phyloP scores from a whole-genome alignment of 2,888 invertebrate genomes.

The Hedya salicella region DNA sequence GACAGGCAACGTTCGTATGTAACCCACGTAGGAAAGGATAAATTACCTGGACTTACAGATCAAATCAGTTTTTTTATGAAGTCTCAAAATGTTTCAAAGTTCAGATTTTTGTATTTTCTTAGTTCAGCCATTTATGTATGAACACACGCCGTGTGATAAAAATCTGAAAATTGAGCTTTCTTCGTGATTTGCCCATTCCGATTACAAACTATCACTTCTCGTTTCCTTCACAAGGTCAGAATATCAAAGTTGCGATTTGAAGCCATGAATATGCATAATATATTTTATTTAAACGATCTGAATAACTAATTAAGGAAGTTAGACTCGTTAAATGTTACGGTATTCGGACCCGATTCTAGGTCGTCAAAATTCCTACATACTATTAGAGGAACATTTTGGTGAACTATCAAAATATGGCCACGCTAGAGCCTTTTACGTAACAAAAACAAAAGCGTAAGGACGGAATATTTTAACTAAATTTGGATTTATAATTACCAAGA shows the following conservation, averaged over 20 bases:
- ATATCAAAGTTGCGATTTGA: constrained; percentile 25
- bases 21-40: no score
- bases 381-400: constrained; percentile 27
- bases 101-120: no score
- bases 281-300: constrained; percentile 33
- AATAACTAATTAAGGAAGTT: constrained; percentile 49
- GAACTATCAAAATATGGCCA: constrained; percentile 21
- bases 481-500: neutral
- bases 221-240: constrained; percentile 20
- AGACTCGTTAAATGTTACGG: constrained; percentile 46
- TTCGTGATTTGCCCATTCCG: neutral
- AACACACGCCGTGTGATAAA: no score
- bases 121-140: no score
- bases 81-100: no score
- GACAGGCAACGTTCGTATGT: no score
- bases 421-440: neutral
- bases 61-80: no score
- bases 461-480: neutral
- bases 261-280: constrained; percentile 19
- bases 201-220: constrained; percentile 12
- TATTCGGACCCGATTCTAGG: constrained; percentile 46
- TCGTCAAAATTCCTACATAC: constrained; percentile 49
- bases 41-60: no score
- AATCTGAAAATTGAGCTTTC: no score
- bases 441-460: neutral